Evolutionary conservation across 2,888 invertebrate species (phyloP).

Genomic region (Lasiommata megera): DNA sequence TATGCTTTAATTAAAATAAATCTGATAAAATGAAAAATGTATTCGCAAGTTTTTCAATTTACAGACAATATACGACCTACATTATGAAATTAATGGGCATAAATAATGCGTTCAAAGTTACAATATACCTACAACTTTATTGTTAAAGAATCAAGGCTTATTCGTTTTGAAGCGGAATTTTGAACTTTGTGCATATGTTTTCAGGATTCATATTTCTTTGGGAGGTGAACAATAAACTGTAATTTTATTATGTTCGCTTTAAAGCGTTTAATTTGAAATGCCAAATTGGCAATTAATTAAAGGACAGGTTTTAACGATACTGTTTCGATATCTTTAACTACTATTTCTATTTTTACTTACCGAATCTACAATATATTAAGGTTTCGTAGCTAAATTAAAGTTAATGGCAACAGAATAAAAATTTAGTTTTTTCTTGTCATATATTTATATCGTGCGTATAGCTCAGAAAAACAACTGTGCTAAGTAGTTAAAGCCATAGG

Average conservation of each 20-base stretch:
- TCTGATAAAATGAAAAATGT: neutral
- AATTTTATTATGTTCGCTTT: constrained; percentile 23
- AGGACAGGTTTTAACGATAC: constrained; percentile 1
- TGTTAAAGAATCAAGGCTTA: constrained; percentile 4
- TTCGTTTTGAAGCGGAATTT: neutral
- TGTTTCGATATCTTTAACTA: neutral
- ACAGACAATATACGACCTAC: neutral
- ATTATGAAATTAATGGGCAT: constrained; percentile 17
- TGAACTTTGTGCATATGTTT: neutral
- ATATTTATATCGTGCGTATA: neutral
- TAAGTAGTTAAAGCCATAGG: neutral
- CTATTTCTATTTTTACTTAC: too few relatives aligned
- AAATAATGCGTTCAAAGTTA: constrained; percentile 15
- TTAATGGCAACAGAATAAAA: neutral
- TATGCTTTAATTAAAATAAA: neutral
- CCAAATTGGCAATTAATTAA: constrained; percentile 22
- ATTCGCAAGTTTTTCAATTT: constrained; percentile 8
- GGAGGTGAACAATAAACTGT: neutral
- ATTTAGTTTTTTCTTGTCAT: neutral
- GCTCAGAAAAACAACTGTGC: neutral
- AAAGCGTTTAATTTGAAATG: constrained; percentile 23
- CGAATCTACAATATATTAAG: too few relatives aligned
- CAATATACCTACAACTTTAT: constrained; percentile 13
- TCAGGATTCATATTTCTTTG: neutral
- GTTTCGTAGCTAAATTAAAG: too few relatives aligned